Conservation (phyloP, 2,113 vertebrate species). For the Spermophilus dauricus region DNA sequence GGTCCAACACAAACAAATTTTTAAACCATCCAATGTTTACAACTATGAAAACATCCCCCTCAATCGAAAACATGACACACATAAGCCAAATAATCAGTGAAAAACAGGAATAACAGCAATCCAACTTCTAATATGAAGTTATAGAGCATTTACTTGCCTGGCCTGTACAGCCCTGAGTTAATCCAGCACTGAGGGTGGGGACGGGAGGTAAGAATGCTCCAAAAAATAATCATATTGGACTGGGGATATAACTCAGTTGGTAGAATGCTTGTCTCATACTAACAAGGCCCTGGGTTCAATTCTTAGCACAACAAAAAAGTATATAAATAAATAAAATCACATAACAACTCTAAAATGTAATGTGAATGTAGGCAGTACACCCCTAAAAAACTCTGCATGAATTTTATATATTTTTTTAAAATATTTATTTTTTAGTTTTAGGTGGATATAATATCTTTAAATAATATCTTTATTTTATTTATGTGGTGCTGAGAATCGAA, state of each 20-base stretch:
- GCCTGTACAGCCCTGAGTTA: background rate
- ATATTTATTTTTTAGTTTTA: too few species aligned
- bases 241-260: too few species aligned
- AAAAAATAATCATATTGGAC: background rate
- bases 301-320: too few species aligned
- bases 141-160: background rate
- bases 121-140: constrained; percentile 43
- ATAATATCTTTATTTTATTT: too few species aligned
- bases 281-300: too few species aligned
- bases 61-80: constrained; percentile 13
- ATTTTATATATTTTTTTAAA: background rate
- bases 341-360: constrained; percentile 21
- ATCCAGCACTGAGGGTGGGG: background rate
- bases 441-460: too few species aligned
- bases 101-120: background rate
- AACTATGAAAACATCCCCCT: background rate
- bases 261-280: too few species aligned
- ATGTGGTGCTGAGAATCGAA: too few species aligned
- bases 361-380: constrained; percentile 2
- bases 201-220: background rate
- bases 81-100: constrained; percentile 51
- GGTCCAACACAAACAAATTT: constrained; percentile 3
- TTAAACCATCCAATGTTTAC: background rate
- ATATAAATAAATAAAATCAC: background rate
- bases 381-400: background rate